A percentile compares a stretch with the other conserved stretches of the same genome.
Conservation (phyloP, 2,888 invertebrate species). For the Melanostoma scalare region DNA sequence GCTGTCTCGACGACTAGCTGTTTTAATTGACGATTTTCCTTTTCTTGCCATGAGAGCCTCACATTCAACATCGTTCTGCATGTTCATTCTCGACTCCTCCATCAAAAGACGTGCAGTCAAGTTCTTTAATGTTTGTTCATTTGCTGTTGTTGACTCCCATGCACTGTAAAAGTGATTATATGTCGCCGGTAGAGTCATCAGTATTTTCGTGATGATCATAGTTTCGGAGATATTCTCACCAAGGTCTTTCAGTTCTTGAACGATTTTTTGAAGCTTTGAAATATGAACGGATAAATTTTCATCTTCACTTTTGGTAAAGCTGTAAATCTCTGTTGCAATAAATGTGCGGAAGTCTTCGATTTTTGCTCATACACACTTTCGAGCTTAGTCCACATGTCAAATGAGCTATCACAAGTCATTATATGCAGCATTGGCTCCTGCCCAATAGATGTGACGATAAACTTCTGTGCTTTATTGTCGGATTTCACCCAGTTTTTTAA, state of each 20-base stretch:
- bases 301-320: slow-evolving; percentile 59
- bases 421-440: slow-evolving; percentile 70
- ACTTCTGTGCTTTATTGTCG: slow-evolving; percentile 55
- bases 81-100: slow-evolving; percentile 37
- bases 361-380: slow-evolving; percentile 77
- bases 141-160: slow-evolving; percentile 21
- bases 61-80: slow-evolving; percentile 17
- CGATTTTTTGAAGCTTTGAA: slow-evolving; percentile 66
- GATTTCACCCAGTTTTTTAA: slow-evolving; percentile 35
- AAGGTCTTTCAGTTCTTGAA: slow-evolving; percentile 58
- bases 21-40: slow-evolving; percentile 3
- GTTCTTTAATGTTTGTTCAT: slow-evolving; percentile 31
- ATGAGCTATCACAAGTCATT: slow-evolving; percentile 66
- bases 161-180: slow-evolving; percentile 29
- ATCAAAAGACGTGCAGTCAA: slow-evolving; percentile 39
- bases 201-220: slow-evolving; percentile 44
- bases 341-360: slow-evolving; percentile 76
- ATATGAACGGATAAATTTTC: slow-evolving; percentile 70
- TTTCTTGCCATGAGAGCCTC: slow-evolving; percentile 24
- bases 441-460: slow-evolving; percentile 63
- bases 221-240: slow-evolving; percentile 32
- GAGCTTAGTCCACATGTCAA: slow-evolving; percentile 67
- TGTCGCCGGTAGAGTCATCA: slow-evolving; percentile 37
- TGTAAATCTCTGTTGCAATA: slow-evolving; percentile 76
- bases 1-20: background rate